Conservation (phyloP, 2,797 vertebrate genomes). For the Ctenosaura bakeri region DNA sequence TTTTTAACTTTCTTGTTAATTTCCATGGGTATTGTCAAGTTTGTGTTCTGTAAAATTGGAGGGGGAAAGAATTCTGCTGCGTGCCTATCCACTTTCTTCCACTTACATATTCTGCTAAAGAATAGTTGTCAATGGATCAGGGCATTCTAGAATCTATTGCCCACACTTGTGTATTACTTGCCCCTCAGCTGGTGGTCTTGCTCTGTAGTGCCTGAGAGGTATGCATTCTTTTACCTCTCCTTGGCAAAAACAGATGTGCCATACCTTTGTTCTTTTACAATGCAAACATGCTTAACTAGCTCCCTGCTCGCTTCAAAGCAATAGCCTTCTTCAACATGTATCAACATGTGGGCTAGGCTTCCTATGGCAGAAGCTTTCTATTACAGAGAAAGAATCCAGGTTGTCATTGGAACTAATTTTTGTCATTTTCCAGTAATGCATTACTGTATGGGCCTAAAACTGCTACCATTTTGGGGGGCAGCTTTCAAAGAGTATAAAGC, state of each 20-base stretch:
- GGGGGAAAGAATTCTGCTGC: neutral
- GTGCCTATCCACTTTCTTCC: neutral
- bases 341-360: no score
- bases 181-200: no score
- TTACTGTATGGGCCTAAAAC: no score
- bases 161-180: no score
- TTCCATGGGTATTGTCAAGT: neutral
- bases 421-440: no score
- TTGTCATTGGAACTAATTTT: no score
- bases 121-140: neutral
- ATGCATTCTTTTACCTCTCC: constrained; percentile 63
- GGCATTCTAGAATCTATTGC: no score
- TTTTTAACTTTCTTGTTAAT: neutral
- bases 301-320: constrained; percentile 59
- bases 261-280: constrained; percentile 73
- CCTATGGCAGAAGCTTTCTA: no score
- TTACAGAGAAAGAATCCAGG: no score
- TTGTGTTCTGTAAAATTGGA: neutral
- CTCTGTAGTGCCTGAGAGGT: no score
- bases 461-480: no score
- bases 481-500: no score
- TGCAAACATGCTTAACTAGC: constrained; percentile 73
- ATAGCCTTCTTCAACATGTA: constrained; percentile 32
- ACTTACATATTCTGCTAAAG: neutral
- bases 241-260: constrained; percentile 58